Evolutionary conservation across 2,888 invertebrate genomes (phyloP).

Genomic region (Rhamnusium bicolor): DNA sequence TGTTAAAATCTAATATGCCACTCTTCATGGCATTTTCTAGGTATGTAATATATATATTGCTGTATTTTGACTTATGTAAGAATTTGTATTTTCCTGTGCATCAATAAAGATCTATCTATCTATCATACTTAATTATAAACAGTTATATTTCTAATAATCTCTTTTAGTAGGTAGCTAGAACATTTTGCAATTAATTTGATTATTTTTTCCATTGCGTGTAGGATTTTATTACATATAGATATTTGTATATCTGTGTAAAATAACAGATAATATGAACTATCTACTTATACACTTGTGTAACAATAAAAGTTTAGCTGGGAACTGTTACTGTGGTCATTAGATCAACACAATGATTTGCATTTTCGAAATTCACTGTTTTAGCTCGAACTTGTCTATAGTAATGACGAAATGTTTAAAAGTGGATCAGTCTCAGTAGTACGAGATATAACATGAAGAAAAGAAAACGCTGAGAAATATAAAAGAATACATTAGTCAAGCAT

Average conservation of each 20-base stretch:
- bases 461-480: neutral
- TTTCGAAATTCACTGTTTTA: neutral
- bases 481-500: neutral
- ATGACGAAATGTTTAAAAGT: neutral
- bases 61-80: too few species aligned
- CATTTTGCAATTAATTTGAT: neutral
- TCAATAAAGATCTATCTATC: too few species aligned
- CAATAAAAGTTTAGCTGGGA: neutral
- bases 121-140: too few species aligned
- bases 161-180: too few species aligned
- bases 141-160: too few species aligned
- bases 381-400: neutral
- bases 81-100: too few species aligned
- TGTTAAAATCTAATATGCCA: too few species aligned
- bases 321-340: neutral
- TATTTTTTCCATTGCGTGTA: neutral
- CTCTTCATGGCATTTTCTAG: too few species aligned
- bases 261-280: neutral
- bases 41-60: too few species aligned
- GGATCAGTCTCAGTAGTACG: neutral
- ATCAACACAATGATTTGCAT: neutral
- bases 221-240: neutral
- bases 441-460: neutral
- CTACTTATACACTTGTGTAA: neutral
- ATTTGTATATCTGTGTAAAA: neutral